Evolutionary conservation across 2,888 invertebrate genomes (phyloP), one percentile per base, ranked within the genome.

Genomic region (Merodon equestris): DNA sequence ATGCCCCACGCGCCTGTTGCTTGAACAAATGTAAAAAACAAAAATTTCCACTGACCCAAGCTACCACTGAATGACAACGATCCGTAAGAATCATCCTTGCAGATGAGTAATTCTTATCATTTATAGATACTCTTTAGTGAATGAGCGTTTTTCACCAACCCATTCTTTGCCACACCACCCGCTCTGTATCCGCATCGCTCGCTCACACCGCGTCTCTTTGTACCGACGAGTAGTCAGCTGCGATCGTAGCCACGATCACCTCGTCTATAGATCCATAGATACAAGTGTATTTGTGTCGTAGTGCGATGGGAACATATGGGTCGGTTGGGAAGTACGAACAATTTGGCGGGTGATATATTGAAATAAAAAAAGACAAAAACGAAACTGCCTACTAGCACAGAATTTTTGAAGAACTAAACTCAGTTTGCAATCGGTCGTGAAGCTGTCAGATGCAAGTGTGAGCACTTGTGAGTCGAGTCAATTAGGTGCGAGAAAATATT

Each of bases 351-450:
- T 48, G 40, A 40, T 61, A 38, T 42, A 56, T 38, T 54, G 12
- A 47, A 40, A 27, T 27, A 27, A 27, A 7, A 27, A 27, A 27
- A 7, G n/a, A n/a, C n/a, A n/a, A 27, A 27, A 27, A 27, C 2
- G 2, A 4, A 14, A 38, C 34, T 66, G 51, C 10, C 47, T 38
- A 45, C n/a, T 60, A 54, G 13, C 40, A 54, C 40, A 72, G 66
- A 51, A 61, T 54, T 72, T 27, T 54, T 70, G 38, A 45, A 77
- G 72, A 77, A 72, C 56, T 17, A 66, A 38, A 56, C 40, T 77
- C 67, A 77, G 73, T 77, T 77, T 63, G 57, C 40, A 73, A 67
- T 15, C 63, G 77, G 57, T 68, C 77, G 77, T 68, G 61, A 58
- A 58, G 53, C 73, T 63, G 57, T 63, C 48, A 38, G 53, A 77